Base-by-base conservation (phyloP, 2,888 invertebrate species). In the Lampropteryx suffumata region DNA sequence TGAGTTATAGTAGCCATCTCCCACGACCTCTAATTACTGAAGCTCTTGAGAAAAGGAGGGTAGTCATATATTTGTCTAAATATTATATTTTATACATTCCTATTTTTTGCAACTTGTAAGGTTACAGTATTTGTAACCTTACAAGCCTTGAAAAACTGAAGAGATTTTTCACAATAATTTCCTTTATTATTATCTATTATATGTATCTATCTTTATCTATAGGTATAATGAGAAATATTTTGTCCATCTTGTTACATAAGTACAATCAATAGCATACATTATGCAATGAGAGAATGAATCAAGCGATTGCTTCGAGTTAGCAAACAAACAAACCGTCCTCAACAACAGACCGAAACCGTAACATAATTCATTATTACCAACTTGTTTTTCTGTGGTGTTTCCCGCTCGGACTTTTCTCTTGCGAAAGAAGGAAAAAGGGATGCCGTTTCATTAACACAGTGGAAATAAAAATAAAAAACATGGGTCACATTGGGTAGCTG, bases 341-440 rank as follows among this genome's bases (percentile, higher is more conserved):
- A 35, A 47, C 51, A 55, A 60, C 57, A 51, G 30, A 41, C 42
- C 42, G 47, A 48, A 43, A 28, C 37, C 37, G 43, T 35, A 36
- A 42, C 68, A 77, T 82, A 79, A 79, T 74, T 82, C 84, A 81
- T 80, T 84, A 80, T 76, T 71, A 76, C 69, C 68, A 69, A 70
- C 62, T 77, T 82, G 83, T 83, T 83, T 82, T 80, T 73, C 73
- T 66, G 60, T 5, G 40, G 40, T 4, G 47, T 71, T 62, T 67
- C 43, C 28, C 27, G 35, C 35, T 35, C n/a, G 11, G 24, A 45
- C 24, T 44, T 43, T 43, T 34, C 27, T 42, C 27, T 34, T 34
- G 10, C 28, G 43, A 17, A 27, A 43, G 35, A 17, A 43, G 35
- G 29, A 21, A 44, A 34, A 43, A 35, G 35, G 35, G 43, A 44